Base-by-base conservation (phyloP, 2,888 invertebrate genomes). In the Drosophila nr. perissopoda region DNA sequence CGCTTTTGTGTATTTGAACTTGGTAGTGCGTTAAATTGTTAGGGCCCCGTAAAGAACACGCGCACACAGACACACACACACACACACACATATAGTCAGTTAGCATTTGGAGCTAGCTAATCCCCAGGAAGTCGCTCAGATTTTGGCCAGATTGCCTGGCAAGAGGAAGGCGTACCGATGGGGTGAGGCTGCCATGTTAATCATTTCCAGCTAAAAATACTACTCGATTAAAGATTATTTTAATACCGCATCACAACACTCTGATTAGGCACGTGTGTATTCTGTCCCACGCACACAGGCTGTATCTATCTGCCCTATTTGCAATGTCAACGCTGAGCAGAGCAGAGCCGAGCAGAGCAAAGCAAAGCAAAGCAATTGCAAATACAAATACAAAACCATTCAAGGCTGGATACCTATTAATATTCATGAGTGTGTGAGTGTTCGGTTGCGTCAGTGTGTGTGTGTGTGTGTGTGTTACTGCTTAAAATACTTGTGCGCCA, bases 21-120 rank as follows among this genome's bases (percentile, higher is more conserved):
- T 85, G 89, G 77, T 85, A 89, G 85, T 85, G 85, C 85, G 85
- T 85, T 85, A 85, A 85, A 85, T 85, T 85, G 89, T 85, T 87
- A 85, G 87, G 85, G 75, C 85, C 85, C 71, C 62, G 62, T 66
- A 86, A 86, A 76, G 73, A 80, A 67, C 73, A 79, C 66, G 65
- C 68, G 42, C 61, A 51, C 21, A 42, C 67, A 65, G 53, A 65
- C 36, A 61, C 72, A 61, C 52, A 42, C 51, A 59, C 60, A 61
- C 57, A 48, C 38, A 34, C 33, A 45, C 31, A 53, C 58, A 57
- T 58, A 60, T 61, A 59, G 60, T 63, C 54, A 57, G 61, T 64
- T 72, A 71, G 83, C 83, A 86, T 72, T 75, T 42, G 25, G 51
- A 69, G 68, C 51, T 60, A 69, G 84, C 84, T 84, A 84, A 84